Conservation (phyloP, 2,888 invertebrate species). For the Frankliniella fusca region DNA sequence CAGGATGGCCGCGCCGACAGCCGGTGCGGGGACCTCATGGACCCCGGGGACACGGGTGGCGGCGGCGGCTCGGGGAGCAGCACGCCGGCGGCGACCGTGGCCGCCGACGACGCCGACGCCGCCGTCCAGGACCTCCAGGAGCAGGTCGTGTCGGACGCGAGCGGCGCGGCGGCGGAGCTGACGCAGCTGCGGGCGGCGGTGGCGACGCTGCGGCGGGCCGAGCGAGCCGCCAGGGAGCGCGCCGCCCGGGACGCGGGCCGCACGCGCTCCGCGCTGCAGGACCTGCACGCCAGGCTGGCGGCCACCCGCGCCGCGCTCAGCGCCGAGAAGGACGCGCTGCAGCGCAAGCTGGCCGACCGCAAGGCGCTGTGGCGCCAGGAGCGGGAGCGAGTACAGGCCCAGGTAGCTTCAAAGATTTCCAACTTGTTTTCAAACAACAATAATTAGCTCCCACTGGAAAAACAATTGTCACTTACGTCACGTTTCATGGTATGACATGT, state of each 20-base stretch:
- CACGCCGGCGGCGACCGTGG: neutral
- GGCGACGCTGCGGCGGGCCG: neutral
- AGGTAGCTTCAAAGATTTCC: neutral
- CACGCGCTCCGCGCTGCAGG: slow-evolving; percentile 1
- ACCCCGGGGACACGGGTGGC: neutral
- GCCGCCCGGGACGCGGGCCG: neutral
- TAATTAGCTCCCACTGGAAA: neutral
- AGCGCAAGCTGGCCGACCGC: slow-evolving; percentile 7
- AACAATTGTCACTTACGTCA: too few species aligned
- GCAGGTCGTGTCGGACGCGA: neutral
- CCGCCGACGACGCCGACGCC: neutral
- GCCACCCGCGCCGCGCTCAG: neutral
- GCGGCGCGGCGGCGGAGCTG: neutral
- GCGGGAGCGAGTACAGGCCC: neutral
- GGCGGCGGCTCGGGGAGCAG: neutral
- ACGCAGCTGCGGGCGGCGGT: neutral
- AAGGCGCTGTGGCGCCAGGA: neutral
- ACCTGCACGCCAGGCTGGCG: slow-evolving; percentile 6
- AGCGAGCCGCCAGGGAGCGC: neutral
- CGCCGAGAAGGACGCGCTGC: slow-evolving; percentile 20
- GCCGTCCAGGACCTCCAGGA: neutral
- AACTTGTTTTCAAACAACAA: neutral
- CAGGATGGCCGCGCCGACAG: neutral
- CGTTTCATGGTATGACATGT: too few species aligned
- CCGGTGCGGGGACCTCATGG: neutral